phyloP scores from a whole-genome alignment of 1,140 invertebrate genomes.

The Heliconius himera region DNA sequence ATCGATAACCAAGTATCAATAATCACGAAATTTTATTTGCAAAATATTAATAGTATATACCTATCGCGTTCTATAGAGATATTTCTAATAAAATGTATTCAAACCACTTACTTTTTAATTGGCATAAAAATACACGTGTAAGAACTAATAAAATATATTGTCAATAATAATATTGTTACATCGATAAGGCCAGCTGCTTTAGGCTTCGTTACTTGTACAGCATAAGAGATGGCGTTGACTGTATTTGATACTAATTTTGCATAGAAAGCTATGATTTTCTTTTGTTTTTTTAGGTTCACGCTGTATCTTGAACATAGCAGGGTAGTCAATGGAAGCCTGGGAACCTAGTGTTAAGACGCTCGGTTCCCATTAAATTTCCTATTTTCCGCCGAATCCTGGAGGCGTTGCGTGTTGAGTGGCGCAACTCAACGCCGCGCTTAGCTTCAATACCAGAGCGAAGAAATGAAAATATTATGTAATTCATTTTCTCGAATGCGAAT shows the following conservation, averaged over 20 bases:
- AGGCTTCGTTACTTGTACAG: conserved; percentile 14
- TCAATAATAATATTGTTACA: conserved; percentile 40
- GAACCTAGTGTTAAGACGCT: too few species aligned
- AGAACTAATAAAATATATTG: conserved; percentile 40
- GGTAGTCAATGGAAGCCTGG: too few species aligned
- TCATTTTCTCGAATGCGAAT: too few species aligned
- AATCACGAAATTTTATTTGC: not conserved
- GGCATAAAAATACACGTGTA: conserved; percentile 45
- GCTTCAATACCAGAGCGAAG: too few species aligned
- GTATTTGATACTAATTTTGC: conserved; percentile 14
- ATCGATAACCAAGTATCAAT: not conserved
- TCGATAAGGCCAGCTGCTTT: conserved; percentile 35
- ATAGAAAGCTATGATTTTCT: not conserved
- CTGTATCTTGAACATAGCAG: too few species aligned
- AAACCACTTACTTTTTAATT: conserved; percentile 30
- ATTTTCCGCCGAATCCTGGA: too few species aligned
- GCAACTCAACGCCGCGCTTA: too few species aligned
- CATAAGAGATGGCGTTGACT: conserved; percentile 53
- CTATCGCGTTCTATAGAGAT: conserved; percentile 10
- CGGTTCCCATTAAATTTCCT: too few species aligned
- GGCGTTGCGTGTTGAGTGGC: too few species aligned
- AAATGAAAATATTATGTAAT: too few species aligned
- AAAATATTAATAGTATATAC: not conserved
- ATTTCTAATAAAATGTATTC: conserved; percentile 22
- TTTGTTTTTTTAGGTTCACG: not conserved